These are phyloP conservation scores for Rotaria macrura DNA, from an alignment of 2,888 invertebrate genomes.

Conservation along the genomic window DNA sequence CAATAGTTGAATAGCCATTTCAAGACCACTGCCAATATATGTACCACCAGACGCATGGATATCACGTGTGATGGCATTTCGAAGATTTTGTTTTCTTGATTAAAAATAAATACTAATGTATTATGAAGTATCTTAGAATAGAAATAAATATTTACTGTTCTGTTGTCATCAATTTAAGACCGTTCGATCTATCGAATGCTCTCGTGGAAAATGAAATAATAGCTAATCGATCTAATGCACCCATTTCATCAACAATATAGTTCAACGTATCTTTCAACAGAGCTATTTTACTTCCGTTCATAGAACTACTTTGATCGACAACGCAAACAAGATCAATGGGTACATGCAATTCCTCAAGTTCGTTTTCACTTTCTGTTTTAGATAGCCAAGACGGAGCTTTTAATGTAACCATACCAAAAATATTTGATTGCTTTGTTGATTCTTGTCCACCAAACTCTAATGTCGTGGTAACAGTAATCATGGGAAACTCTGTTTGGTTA, in stretches of 20 bases:
- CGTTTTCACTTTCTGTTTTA: neutral
- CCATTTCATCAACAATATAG: neutral
- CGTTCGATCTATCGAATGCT: neutral
- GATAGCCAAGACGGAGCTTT: neutral
- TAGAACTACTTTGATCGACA: neutral
- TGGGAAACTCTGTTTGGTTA: neutral
- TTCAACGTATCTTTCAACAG: neutral
- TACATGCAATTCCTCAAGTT: neutral
- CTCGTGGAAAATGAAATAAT: neutral
- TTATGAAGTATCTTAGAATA: neutral
- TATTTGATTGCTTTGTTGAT: neutral
- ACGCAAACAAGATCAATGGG: neutral
- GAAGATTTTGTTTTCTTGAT: neutral
- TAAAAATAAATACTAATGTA: neutral
- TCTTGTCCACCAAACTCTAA: neutral
- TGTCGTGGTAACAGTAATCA: neutral
- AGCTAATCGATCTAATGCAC: neutral
- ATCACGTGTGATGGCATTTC: neutral
- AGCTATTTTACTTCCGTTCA: neutral
- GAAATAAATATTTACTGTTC: neutral
- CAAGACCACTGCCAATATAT: neutral
- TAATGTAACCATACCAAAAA: neutral
- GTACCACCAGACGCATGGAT: neutral
- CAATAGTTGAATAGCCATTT: neutral
- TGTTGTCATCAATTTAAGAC: neutral